Base-by-base conservation (phyloP, 2,888 invertebrate genomes). In the Leptopilina myrica region DNA sequence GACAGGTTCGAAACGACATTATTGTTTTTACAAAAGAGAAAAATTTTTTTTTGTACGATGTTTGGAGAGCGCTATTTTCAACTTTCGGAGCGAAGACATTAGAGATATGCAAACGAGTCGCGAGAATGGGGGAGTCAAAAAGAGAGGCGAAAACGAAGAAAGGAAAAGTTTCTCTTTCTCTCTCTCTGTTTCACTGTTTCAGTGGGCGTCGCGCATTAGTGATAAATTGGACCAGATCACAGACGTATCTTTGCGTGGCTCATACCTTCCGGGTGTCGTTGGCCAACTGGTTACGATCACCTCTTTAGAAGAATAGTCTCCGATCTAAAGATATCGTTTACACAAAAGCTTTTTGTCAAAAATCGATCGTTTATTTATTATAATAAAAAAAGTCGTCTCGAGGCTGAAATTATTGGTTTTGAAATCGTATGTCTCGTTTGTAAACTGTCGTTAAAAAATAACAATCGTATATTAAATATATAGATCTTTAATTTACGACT, bases 221-320 rank as follows among this genome's bases (percentile, higher is more conserved):
- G 89, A 90, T 90, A 89, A 91, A 91, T 91, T 89, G 85, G 86
- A 86, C 84, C 87, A 85, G 87, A 91, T 91, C 90, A 85, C 85
- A 85, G 87, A 86, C 86, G 88, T 87, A 88, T 87, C 87, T 84
- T 85, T 80, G 85, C 86, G 80, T 85, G 84, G 84, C 85, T 84
- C 84, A 85, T 85, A 89, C 86, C 90, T 90, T 91, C 89, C 90
- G 89, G 88, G 89, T 89, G 85, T 85, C 86, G 87, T 88, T 84
- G 83, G 90, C 90, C 90, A 91, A 89, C 88, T 88, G 84, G 84
- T 88, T 83, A 83, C 85, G 85, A 88, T 89, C 87, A 86, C 86
- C 85, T 86, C 86, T 88, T 88, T 86, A 86, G 87, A 87, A 85
- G 83, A 20, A 82, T 83, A 85, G 87, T 84, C 86, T 87, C 84